phyloP scores from a whole-genome alignment of 35 echinoderm and acorn worm genomes.

The Apostichopus californicus region DNA sequence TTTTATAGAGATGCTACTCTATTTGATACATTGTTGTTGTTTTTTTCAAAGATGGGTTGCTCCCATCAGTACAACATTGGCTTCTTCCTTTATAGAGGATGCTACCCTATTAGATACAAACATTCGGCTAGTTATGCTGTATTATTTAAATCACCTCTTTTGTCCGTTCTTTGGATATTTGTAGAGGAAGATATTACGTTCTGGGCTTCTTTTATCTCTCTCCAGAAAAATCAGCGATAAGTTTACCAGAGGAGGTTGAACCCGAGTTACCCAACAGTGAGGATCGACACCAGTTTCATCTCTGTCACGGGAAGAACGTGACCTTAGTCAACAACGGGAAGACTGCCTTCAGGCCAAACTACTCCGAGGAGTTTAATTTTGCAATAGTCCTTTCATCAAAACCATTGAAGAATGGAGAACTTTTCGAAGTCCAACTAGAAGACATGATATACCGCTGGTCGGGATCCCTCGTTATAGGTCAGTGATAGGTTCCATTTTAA shows the following conservation, averaged over 20 bases:
- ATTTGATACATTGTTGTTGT: neutral
- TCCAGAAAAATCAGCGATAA: constrained; percentile 33
- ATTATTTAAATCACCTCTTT: neutral
- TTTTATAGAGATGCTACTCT: neutral
- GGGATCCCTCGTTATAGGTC: constrained; percentile 91
- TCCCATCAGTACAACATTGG: too few relatives aligned
- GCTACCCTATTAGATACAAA: neutral
- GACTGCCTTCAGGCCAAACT: constrained; percentile 77
- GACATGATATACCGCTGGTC: constrained; percentile 99
- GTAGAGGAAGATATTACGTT: too few relatives aligned
- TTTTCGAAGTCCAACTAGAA: constrained; percentile 85
- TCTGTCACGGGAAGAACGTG: constrained; percentile 79
- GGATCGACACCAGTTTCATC: constrained; percentile 67
- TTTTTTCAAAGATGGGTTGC: too few relatives aligned
- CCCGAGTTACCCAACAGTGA: neutral
- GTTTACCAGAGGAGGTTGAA: constrained; percentile 13
- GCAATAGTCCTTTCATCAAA: constrained; percentile 85
- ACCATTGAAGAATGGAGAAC: constrained; percentile 76
- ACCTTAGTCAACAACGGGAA: constrained; percentile 80
- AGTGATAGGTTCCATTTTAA: neutral
- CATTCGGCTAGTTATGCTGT: neutral
- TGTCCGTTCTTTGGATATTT: too few relatives aligned
- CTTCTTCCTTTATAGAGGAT: neutral
- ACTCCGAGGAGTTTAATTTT: constrained; percentile 92
- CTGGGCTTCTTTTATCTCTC: neutral